Evolutionary conservation across 2,888 invertebrate species (phyloP), one percentile per base, ranked within the genome.

Genomic region (Leptinotarsa peninsularis): DNA sequence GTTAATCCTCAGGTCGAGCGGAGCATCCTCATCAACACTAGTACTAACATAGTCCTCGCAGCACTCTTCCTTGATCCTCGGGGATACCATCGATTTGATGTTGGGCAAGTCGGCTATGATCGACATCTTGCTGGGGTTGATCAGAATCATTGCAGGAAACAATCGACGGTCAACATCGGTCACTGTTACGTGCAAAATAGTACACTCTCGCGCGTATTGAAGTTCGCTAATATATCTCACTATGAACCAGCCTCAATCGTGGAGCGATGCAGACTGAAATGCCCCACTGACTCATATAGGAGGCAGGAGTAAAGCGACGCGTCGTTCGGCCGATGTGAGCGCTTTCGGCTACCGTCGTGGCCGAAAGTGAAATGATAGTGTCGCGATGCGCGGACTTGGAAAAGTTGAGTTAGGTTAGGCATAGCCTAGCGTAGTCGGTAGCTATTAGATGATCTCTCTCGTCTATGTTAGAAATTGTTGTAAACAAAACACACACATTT

Each of bases 1-100:
- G 89, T 86, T 91, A 89, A 90, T 92, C 82, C 95, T 94, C 86
- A 96, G 90, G 90, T 96, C 96, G 88, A 96, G 88, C 18, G 96
- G 96, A 77, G 88, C 86, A 79, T 88, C 81, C 33, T 81, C 82
- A 60, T 77, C 80, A 71, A 76, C 79, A 70, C 79, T 78, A 74
- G 80, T 79, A 76, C 82, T 82, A 66, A 82, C 79, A 78, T 79
- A 83, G 76, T 79, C 81, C 76, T 81, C 81, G 76, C 80, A 78
- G 76, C 79, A 81, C 72, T 84, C 84, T 74, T 84, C 83, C 77
- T 85, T 85, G 69, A 84, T 83, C 70, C 80, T 77, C 56, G 75
- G 81, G 66, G 79, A 78, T 63, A 78, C 78, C 67, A 81, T 75
- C 60, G 79, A 78, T 71, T 84, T 83, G 66, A 81, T 68, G 21